A percentile compares a stretch with the other conserved stretches of the same genome.
Conservation (phyloP, 2,888 invertebrate species). For the Philereme vetulata region DNA sequence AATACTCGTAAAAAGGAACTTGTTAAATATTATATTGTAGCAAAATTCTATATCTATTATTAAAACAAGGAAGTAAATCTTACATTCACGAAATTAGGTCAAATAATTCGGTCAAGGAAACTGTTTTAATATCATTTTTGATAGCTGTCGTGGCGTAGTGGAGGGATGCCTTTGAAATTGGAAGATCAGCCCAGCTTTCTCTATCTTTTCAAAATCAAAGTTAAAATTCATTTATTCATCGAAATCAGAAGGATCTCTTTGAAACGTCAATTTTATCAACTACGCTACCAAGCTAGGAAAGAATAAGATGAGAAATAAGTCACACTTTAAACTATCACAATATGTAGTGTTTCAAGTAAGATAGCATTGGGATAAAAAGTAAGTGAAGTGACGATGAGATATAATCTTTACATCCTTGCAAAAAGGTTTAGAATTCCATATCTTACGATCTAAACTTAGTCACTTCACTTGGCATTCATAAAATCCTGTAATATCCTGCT, state of each 20-base stretch:
- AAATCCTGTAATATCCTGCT: slow-evolving; percentile 30
- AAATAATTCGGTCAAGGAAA: slow-evolving; percentile 31
- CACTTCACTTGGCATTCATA: slow-evolving; percentile 6
- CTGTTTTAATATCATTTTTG: slow-evolving; percentile 10
- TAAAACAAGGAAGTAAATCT: slow-evolving; percentile 23
- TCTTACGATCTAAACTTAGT: neutral
- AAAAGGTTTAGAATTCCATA: no score
- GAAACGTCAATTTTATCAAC: no score
- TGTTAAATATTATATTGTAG: slow-evolving; percentile 4
- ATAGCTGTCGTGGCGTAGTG: neutral
- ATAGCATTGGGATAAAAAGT: no score
- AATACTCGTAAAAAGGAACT: neutral
- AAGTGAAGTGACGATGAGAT: no score
- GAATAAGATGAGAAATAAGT: no score
- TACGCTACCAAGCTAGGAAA: no score
- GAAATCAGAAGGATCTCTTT: no score
- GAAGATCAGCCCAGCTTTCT: neutral
- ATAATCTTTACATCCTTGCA: no score
- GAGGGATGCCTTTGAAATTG: neutral
- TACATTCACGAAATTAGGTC: slow-evolving; percentile 23
- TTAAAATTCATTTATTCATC: no score
- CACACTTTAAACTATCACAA: no score
- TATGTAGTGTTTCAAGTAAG: no score
- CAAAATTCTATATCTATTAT: slow-evolving; percentile 10
- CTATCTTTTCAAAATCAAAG: no score